Conservation (phyloP, 2,113 vertebrate species). For the Chunga burmeisteri region DNA sequence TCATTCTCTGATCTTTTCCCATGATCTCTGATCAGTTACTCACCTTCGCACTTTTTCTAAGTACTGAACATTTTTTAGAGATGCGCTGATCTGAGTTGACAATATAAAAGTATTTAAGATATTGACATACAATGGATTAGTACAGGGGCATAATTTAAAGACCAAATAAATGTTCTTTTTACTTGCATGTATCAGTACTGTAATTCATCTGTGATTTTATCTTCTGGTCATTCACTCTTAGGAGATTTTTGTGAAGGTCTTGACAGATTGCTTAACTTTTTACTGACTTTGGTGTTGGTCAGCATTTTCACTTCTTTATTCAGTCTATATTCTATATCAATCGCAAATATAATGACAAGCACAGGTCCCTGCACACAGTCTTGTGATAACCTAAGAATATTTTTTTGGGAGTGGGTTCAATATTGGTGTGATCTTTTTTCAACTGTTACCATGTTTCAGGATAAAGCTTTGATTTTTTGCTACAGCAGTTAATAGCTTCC, state of each 20-base stretch:
- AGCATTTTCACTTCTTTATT: not conserved
- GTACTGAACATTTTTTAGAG: not conserved
- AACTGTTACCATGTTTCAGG: not conserved
- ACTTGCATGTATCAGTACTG: not conserved
- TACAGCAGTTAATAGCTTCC: not conserved
- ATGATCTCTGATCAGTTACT: not conserved
- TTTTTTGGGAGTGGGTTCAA: not conserved
- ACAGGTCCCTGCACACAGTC: not conserved
- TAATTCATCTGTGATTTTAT: not conserved
- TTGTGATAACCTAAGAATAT: not conserved
- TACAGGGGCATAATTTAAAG: not conserved
- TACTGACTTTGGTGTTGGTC: not conserved
- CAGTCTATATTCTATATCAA: not conserved
- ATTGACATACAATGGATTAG: not conserved
- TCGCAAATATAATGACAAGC: not conserved
- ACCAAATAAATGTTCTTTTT: not conserved
- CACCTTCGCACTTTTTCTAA: not conserved
- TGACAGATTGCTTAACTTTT: not conserved
- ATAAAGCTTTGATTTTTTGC: not conserved
- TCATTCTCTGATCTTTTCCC: not conserved
- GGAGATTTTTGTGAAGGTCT: not conserved
- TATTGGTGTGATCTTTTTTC: not conserved
- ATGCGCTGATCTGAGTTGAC: not conserved
- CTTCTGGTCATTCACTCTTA: not conserved
- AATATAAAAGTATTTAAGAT: not conserved